Evolutionary conservation across 2,888 invertebrate species (phyloP).

Genomic region (Aporophyla nigra): DNA sequence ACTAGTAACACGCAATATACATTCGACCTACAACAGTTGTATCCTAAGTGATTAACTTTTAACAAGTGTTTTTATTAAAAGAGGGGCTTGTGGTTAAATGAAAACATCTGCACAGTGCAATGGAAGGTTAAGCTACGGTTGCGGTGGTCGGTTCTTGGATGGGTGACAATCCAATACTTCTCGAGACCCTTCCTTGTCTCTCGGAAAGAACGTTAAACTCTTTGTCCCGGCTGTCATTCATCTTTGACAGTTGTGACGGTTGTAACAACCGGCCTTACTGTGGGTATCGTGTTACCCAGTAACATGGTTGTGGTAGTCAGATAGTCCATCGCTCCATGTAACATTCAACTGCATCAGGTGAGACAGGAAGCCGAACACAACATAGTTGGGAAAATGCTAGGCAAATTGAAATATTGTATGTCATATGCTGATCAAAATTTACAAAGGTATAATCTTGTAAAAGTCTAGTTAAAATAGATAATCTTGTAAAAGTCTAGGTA

Average conservation of each 20-base stretch:
- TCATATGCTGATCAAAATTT: not conserved
- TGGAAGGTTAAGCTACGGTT: not conserved
- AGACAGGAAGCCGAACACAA: not conserved
- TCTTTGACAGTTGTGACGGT: not conserved
- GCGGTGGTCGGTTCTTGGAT: not conserved
- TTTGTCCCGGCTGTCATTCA: not conserved
- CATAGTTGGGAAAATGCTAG: not conserved
- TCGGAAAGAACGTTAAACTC: not conserved
- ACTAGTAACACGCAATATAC: conserved; percentile 45
- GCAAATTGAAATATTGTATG: not conserved
- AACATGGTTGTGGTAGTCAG: not conserved
- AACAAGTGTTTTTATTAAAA: conserved; percentile 23
- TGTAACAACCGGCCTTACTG: not conserved
- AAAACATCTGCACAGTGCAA: not conserved
- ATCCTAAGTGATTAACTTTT: conserved; percentile 25
- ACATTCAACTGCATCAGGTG: not conserved
- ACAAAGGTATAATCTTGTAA: not conserved
- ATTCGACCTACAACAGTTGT: conserved; percentile 36
- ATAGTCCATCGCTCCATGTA: not conserved
- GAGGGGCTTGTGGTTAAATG: not conserved
- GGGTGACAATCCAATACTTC: too few relatives aligned
- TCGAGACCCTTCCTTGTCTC: too few relatives aligned
- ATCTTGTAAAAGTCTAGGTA: too few relatives aligned
- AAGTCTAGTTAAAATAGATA: too few relatives aligned
- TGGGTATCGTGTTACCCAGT: not conserved